Percentiles rank a stretch among this genome's conserved stretches.
These are phyloP conservation scores for Hololepta plana DNA, from an alignment of 2,888 invertebrate species.

Conservation along the genomic window DNA sequence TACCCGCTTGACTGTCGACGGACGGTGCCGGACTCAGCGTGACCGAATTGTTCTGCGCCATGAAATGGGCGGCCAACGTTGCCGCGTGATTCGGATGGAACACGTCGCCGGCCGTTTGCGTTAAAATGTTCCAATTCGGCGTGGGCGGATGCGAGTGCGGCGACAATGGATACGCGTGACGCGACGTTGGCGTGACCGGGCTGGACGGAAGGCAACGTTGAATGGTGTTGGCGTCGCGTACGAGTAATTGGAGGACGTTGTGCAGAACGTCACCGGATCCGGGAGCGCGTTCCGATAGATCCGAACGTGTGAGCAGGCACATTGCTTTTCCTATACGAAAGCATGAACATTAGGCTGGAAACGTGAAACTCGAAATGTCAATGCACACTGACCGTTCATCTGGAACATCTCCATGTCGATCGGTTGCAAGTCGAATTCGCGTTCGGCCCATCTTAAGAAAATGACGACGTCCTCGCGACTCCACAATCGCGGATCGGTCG, in stretches of 20 bases:
- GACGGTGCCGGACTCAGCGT: constrained; percentile 83
- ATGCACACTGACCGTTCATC: constrained; percentile 62
- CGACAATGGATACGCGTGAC: constrained; percentile 52
- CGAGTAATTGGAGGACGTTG: constrained; percentile 78
- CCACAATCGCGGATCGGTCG: constrained; percentile 81
- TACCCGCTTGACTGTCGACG: constrained; percentile 61
- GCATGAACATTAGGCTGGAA: constrained; percentile 5
- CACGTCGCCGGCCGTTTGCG: constrained; percentile 23
- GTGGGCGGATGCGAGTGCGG: constrained; percentile 69
- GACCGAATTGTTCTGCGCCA: constrained; percentile 65
- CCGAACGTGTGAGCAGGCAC: constrained; percentile 74
- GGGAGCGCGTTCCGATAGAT: constrained; percentile 80
- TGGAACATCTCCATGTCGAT: constrained; percentile 88
- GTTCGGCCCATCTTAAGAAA: constrained; percentile 80
- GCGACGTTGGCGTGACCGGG: constrained; percentile 67
- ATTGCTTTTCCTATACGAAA: constrained; percentile 62
- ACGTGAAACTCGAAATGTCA: background rate
- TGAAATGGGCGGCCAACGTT: constrained; percentile 50
- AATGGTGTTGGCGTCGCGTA: constrained; percentile 60
- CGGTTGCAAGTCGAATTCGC: constrained; percentile 79
- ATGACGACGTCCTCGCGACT: constrained; percentile 74
- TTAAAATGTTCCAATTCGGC: constrained; percentile 45
- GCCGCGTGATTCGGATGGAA: constrained; percentile 32
- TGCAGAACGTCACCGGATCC: constrained; percentile 87
- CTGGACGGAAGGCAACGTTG: constrained; percentile 64